phyloP scores from a whole-genome alignment of 2,797 vertebrate genomes.

The Propithecus deckenii region DNA sequence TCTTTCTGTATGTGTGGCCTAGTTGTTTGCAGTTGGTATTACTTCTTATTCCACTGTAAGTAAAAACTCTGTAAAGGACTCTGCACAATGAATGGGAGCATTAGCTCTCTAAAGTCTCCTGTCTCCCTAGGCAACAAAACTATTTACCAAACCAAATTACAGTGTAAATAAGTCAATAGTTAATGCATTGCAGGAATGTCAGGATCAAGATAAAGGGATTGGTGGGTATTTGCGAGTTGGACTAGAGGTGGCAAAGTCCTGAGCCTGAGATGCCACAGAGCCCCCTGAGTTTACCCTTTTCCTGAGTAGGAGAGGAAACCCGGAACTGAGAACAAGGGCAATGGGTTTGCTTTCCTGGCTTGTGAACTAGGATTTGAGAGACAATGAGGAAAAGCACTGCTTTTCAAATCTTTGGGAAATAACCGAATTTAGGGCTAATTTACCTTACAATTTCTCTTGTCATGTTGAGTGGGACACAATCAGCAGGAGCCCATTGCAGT shows the following conservation, averaged over 20 bases:
- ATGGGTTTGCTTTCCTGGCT: background rate
- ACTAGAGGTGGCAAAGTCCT: background rate
- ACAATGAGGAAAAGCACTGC: background rate
- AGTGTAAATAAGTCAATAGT: background rate
- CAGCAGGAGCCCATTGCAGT: constrained; percentile 15
- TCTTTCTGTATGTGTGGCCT: background rate
- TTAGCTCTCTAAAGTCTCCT: background rate
- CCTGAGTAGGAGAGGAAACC: background rate
- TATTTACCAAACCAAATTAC: background rate
- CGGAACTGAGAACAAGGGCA: background rate
- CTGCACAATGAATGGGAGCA: background rate
- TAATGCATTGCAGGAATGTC: background rate
- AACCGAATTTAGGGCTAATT: constrained; percentile 10
- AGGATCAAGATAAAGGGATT: background rate
- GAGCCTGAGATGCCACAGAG: background rate
- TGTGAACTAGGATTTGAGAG: background rate
- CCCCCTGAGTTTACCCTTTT: background rate
- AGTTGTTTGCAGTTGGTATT: background rate
- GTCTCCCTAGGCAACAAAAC: background rate
- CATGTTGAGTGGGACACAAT: background rate
- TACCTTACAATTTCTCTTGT: background rate
- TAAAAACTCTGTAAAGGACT: background rate
- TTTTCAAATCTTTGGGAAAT: constrained; percentile 25
- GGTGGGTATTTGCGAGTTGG: background rate
- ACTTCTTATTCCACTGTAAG: background rate